A percentile compares a stretch with the other conserved stretches of the same genome.
Evolutionary conservation across 2,888 invertebrate genomes (phyloP).

Genomic region (Leptinotarsa haldemani): DNA sequence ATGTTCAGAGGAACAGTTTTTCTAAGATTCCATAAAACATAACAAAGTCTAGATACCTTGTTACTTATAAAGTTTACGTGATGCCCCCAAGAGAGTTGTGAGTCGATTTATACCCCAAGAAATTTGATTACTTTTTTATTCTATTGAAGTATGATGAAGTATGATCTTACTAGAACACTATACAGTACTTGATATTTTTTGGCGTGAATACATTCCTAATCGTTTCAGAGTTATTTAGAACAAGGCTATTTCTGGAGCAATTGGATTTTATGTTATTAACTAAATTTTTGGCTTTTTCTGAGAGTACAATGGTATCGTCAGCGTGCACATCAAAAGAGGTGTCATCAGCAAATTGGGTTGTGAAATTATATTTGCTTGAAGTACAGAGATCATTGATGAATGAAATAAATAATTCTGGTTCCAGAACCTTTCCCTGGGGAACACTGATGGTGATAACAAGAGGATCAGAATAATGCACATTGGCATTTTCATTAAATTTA

Average conservation of each 20-base stretch:
- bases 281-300: background rate
- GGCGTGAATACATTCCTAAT: no score
- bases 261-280: background rate
- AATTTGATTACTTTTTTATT: no score
- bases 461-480: slow-evolving; percentile 15
- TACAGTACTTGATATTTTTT: no score
- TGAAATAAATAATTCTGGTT: slow-evolving; percentile 4
- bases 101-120: background rate
- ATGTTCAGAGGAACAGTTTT: slow-evolving; percentile 9
- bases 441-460: slow-evolving; percentile 8
- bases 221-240: slow-evolving; percentile 5
- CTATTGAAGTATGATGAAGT: no score
- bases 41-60: background rate
- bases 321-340: background rate
- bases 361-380: background rate
- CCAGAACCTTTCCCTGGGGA: background rate
- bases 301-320: background rate
- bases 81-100: background rate
- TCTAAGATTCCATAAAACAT: background rate
- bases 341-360: background rate
- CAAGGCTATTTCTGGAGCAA: slow-evolving; percentile 4
- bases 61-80: background rate
- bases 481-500: background rate
- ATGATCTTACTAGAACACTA: no score
- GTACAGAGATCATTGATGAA: slow-evolving; percentile 2